phyloP scores from a whole-genome alignment of 2,797 vertebrate genomes.

The Antennarius maculatus region DNA sequence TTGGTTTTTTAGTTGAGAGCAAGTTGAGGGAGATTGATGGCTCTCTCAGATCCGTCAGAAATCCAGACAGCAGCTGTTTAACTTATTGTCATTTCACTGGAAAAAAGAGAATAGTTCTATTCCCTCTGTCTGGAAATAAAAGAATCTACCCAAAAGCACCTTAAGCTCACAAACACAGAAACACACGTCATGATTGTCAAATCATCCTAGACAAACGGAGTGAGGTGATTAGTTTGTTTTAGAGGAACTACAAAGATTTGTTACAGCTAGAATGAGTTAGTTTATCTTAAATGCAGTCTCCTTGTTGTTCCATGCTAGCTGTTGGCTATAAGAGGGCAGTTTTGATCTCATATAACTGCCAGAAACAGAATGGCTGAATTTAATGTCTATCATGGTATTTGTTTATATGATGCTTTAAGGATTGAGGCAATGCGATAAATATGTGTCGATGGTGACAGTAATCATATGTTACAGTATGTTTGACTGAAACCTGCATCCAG shows the following conservation, averaged over 20 bases:
- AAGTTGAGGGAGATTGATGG: not conserved
- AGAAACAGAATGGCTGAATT: too few relatives aligned
- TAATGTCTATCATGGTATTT: too few relatives aligned
- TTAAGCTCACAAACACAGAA: not conserved
- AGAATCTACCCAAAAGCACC: not conserved
- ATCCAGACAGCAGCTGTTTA: not conserved
- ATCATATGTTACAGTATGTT: too few relatives aligned
- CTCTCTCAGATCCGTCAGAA: not conserved
- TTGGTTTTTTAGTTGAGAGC: not conserved
- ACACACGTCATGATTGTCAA: not conserved
- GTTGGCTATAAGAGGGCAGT: too few relatives aligned
- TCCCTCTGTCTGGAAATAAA: not conserved
- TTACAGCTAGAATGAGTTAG: too few relatives aligned
- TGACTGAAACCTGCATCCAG: conserved; percentile 1
- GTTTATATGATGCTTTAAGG: too few relatives aligned
- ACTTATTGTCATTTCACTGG: not conserved
- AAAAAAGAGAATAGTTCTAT: not conserved
- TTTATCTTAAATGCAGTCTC: not conserved
- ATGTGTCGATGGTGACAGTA: too few relatives aligned
- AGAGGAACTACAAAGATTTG: too few relatives aligned
- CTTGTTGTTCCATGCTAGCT: not conserved
- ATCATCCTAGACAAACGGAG: not conserved
- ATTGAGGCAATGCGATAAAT: too few relatives aligned
- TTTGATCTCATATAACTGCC: not conserved
- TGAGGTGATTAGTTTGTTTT: too few relatives aligned